Base-by-base conservation (phyloP, 2,113 vertebrate species). In the rabbit (Oryctolagus cuniculus) region DNA sequence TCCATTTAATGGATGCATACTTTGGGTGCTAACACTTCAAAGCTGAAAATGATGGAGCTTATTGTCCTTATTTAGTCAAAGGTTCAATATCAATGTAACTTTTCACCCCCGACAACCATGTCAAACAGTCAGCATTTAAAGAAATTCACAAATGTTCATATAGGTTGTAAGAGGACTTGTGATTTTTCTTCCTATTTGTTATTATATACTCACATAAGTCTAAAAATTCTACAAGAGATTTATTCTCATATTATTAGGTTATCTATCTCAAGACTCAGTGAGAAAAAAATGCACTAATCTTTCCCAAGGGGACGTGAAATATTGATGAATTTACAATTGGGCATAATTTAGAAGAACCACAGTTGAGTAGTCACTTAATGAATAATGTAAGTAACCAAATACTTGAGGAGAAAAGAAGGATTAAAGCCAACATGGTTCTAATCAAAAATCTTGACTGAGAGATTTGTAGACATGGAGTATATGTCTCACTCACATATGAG, bases 331-430 rank as follows among this genome's bases (percentile, higher is more conserved):
- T 87, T 95, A 85, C 10, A 87, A n/a, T 51, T 36, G 2, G 8
- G 38, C 24, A 89, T 78, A 85, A 75, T 70, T n/a, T 51, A 69
- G 29, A 95, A 86, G 75, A 90, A 51, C 72, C 38, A n/a, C 15
- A 87, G 36, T 87, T 87, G 61, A 22, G 15, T 75, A 72, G 91
- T 10, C 91, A 15, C 64, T 85, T 58, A 89, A 27, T 82, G 58
- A 96, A 78, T 89, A 85, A 93, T 10, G 0, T 53, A 91, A 95
- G 58, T 36, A 96, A 78, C 34, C 49, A 86, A 87, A 94, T 81
- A 21, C 49, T 36, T 58, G 17, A 81, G 22, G 25, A 51, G 51
- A 84, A 83, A 51, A 81, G 64, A 69, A 77, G 38, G 7, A 77
- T 70, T 53, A 64, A 51, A 94, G n/a, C 49, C 34, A 72, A 81